Base-by-base conservation (phyloP, 2,888 invertebrate species). In the Nemoura dubitans region DNA sequence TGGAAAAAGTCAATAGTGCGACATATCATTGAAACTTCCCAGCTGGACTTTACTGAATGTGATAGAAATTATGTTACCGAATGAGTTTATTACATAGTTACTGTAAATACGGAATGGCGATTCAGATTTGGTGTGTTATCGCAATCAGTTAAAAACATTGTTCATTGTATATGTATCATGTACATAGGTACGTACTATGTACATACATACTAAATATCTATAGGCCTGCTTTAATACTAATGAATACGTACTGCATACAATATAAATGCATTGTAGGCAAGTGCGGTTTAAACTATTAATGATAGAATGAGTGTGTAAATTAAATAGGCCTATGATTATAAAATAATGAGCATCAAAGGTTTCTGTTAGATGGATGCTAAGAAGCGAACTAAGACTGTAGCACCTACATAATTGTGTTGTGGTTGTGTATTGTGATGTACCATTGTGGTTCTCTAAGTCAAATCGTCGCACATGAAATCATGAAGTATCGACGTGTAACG, bases 31-130 rank as follows among this genome's bases (percentile, higher is more conserved):
- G 26, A 27, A 59, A 84, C 81, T 81, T 76, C 28, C 59, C 59
- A 59, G 84, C 84, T 84, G 84, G 59, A 59, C 59, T 30, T 27
- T 27, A 59, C 28, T 84, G 59, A 84, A 28, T 59, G 84, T 84
- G 84, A 84, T 84, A 84, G 76, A 83, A 83, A 84, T 81, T 84
- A 84, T 76, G 84, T 84, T 84, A 84, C 84, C 84, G 84, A 76
- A 76, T 59, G 59, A 84, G 29, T 84, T 59, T 80, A 80, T 16
- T n/a, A 80, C 26, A 59, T 59, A 59, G 59, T 59, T 59, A 21
- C 59, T 59, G 59, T 59, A 59, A 59, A 59, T 59, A 59, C 14
- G 36, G 36, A 36, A 36, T 10, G 36, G 36, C 21, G 59, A 59
- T 59, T 1, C 59, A 10, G 59, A 59, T 59, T 7, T 59, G 2